Percentiles rank a stretch among this genome's conserved stretches.
These are phyloP conservation scores for Cololabis saira DNA, from an alignment of 2,113 vertebrate species.

Conservation along the genomic window DNA sequence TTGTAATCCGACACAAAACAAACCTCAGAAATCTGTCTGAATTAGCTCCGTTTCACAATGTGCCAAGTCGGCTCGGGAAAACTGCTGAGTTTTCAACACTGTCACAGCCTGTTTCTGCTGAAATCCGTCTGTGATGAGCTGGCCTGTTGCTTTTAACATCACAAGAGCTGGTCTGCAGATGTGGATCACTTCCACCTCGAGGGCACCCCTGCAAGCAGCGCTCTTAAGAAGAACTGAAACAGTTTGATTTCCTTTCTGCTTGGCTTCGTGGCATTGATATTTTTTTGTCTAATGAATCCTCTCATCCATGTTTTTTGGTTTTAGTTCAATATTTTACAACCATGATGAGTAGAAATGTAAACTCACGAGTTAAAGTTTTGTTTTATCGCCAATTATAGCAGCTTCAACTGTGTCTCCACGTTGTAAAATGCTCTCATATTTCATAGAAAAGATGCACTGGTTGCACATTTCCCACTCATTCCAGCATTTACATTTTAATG, in stretches of 20 bases:
- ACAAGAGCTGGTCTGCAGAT: conserved; percentile 26
- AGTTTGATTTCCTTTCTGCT: not conserved
- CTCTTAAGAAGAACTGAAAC: conserved; percentile 23
- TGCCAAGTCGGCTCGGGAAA: conserved; percentile 33
- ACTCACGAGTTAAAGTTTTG: too few species aligned
- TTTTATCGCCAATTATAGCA: too few species aligned
- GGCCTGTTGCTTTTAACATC: conserved; percentile 20
- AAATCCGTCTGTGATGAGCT: conserved; percentile 25
- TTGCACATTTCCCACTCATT: too few species aligned
- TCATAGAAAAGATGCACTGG: too few species aligned
- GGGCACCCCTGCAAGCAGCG: not conserved
- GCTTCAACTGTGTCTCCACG: too few species aligned
- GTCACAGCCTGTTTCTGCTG: conserved; percentile 17
- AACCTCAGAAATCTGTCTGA: conserved; percentile 1
- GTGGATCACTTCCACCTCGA: conserved; percentile 30
- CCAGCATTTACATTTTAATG: too few species aligned
- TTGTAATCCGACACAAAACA: conserved; percentile 2
- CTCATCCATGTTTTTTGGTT: too few species aligned
- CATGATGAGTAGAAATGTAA: too few species aligned
- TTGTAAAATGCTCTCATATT: too few species aligned
- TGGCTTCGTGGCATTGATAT: too few species aligned
- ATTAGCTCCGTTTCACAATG: conserved; percentile 24
- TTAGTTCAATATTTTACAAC: too few species aligned
- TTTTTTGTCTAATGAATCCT: too few species aligned
- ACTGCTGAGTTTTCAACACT: conserved; percentile 41